Conservation (phyloP, 53 echinoderm and acorn worm species). For the Mesocentrotus franciscanus region DNA sequence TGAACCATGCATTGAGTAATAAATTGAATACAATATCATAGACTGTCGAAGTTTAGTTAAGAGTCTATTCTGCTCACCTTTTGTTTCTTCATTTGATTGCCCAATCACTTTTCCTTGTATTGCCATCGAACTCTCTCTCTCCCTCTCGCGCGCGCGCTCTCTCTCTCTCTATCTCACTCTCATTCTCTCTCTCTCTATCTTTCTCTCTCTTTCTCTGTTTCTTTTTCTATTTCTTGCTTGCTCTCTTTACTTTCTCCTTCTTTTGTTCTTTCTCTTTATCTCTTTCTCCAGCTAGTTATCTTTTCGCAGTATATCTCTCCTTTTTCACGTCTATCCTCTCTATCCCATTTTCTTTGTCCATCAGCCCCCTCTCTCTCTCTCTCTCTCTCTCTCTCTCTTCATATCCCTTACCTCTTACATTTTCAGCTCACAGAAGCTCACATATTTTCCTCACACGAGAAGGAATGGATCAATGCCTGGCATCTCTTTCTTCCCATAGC, state of each 20-base stretch:
- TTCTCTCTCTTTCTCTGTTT: not conserved
- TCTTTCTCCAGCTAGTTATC: no score
- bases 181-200: not conserved
- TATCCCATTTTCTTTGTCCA: not conserved
- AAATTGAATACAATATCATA: no score
- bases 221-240: no score
- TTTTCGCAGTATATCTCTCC: no score
- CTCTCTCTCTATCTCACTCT: not conserved
- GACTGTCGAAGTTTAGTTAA: no score
- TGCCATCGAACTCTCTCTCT: no score
- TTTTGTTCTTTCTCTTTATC: no score
- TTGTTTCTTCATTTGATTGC: not conserved
- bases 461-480: constrained; percentile 2
- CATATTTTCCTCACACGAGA: not conserved
- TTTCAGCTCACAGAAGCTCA: not conserved
- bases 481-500: not conserved
- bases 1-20: no score
- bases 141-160: not conserved
- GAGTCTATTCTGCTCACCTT: not conserved
- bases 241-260: no score
- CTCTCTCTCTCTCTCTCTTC: not conserved
- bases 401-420: not conserved
- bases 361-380: not conserved
- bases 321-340: no score
- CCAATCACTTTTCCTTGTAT: no score